Evolutionary conservation across 2,888 invertebrate species (phyloP).

Genomic region (Tupiocoris notatus): DNA sequence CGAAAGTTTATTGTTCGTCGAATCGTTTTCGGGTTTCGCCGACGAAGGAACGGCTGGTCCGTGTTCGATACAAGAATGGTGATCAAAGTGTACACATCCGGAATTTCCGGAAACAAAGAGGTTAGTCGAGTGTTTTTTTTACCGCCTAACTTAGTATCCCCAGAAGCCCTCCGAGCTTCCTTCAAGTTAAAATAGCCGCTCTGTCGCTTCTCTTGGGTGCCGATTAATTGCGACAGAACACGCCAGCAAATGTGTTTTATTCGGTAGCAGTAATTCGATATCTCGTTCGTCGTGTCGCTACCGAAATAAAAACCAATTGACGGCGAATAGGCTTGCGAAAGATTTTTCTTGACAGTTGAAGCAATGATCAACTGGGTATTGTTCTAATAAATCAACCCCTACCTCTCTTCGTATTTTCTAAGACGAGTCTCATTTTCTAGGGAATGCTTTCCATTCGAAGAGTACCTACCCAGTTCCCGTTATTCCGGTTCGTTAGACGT

Average conservation of each 20-base stretch:
- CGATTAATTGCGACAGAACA: not conserved
- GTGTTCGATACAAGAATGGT: constrained; percentile 63
- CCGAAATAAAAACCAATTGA: not conserved
- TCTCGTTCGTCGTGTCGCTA: not conserved
- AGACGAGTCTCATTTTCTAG: too few relatives aligned
- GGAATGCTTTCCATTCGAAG: too few relatives aligned
- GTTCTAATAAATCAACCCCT: too few relatives aligned
- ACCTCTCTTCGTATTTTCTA: too few relatives aligned
- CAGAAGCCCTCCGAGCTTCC: not conserved
- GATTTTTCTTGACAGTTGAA: too few relatives aligned
- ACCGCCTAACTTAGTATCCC: not conserved
- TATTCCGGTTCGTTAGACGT: not conserved
- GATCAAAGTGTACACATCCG: constrained; percentile 87
- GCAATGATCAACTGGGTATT: too few relatives aligned
- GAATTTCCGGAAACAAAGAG: constrained; percentile 92
- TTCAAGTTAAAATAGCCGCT: constrained; percentile 34
- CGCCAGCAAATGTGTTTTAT: not conserved
- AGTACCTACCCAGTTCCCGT: too few relatives aligned
- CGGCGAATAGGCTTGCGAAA: too few relatives aligned
- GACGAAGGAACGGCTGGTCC: not conserved
- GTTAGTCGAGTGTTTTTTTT: constrained; percentile 57
- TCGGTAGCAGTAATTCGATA: not conserved
- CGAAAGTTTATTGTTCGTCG: not conserved
- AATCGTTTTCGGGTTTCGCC: not conserved
- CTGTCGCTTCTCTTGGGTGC: not conserved